phyloP scores from a whole-genome alignment of 2,113 vertebrate genomes.

The Nansenia antarctica region DNA sequence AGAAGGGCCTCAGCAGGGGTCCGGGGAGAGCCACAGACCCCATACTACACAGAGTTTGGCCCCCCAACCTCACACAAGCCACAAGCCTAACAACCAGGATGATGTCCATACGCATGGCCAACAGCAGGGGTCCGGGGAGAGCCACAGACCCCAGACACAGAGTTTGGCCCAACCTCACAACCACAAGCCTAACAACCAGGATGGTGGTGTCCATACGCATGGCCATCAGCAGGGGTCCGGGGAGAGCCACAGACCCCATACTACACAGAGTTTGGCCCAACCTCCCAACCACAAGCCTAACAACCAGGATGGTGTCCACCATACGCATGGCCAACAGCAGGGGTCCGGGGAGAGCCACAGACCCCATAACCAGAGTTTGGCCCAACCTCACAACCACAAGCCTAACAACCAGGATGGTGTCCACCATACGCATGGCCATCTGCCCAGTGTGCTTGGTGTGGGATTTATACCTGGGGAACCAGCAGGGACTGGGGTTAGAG shows the following conservation, averaged over 20 bases:
- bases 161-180: slow-evolving; percentile 24
- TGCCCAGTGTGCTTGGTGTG: too few relatives aligned
- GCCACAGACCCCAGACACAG: neutral
- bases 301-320: neutral
- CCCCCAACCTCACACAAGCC: slow-evolving; percentile 35
- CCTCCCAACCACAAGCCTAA: slow-evolving; percentile 27
- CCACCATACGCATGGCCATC: neutral
- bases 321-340: neutral
- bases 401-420: slow-evolving; percentile 6
- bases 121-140: too few relatives aligned
- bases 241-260: neutral
- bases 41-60: neutral
- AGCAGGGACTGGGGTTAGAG: neutral
- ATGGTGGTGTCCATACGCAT: neutral
- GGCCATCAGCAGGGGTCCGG: too few relatives aligned
- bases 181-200: slow-evolving; percentile 14
- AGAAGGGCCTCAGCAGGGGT: too few relatives aligned
- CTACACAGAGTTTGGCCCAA: slow-evolving; percentile 9
- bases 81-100: slow-evolving; percentile 7
- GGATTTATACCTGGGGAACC: too few relatives aligned
- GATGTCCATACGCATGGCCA: too few relatives aligned
- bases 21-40: neutral
- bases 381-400: slow-evolving; percentile 31
- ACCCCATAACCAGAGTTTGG: neutral
- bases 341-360: neutral